phyloP scores from a whole-genome alignment of 2,888 invertebrate genomes.

The Chrysina gloriosa region DNA sequence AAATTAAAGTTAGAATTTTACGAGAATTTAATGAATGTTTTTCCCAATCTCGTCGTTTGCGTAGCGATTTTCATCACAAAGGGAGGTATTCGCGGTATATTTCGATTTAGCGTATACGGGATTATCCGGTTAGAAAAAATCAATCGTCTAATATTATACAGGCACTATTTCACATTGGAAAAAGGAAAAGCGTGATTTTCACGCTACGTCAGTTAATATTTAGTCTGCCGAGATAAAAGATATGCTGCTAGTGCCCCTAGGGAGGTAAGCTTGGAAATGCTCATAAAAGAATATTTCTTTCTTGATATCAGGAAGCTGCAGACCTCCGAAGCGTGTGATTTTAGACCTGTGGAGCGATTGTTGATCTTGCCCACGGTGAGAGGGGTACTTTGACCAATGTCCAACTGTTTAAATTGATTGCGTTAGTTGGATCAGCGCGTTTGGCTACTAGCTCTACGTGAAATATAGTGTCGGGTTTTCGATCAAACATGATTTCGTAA shows the following conservation, averaged over 20 bases:
- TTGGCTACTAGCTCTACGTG: not conserved
- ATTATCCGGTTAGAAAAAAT: too few relatives aligned
- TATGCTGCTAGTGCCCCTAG: constrained; percentile 28
- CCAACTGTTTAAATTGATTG: constrained; percentile 53
- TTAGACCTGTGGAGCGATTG: constrained; percentile 58
- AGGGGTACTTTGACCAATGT: constrained; percentile 49
- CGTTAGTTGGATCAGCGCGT: constrained; percentile 28
- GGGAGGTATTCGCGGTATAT: too few relatives aligned
- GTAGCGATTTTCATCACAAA: too few relatives aligned
- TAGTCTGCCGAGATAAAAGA: constrained; percentile 46
- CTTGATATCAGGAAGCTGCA: constrained; percentile 60
- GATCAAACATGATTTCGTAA: constrained; percentile 8
- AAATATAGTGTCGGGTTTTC: constrained; percentile 11
- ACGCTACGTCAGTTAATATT: constrained; percentile 43
- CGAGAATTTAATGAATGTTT: too few relatives aligned
- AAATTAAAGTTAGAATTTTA: too few relatives aligned
- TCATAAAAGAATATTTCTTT: constrained; percentile 61
- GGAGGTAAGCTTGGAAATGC: constrained; percentile 51
- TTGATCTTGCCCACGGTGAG: constrained; percentile 52
- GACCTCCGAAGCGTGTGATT: constrained; percentile 47
- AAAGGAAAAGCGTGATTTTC: not conserved
- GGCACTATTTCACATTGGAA: too few relatives aligned
- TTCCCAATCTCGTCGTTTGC: too few relatives aligned
- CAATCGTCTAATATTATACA: too few relatives aligned
- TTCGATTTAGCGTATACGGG: too few relatives aligned